Conservation (phyloP, 2,797 vertebrate species). For the Sciurus vulgaris region DNA sequence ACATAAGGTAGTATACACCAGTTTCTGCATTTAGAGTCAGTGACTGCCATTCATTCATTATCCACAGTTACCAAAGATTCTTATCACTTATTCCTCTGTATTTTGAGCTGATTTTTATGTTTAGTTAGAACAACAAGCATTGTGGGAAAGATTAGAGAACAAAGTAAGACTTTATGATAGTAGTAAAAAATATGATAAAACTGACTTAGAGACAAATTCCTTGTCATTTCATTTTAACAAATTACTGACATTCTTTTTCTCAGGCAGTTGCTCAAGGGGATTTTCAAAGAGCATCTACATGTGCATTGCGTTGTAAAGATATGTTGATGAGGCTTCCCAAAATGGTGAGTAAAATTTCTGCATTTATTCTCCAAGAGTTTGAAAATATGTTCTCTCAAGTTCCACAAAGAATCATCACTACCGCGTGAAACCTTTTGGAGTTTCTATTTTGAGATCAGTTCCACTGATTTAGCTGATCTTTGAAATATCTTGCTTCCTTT, state of each 20-base stretch:
- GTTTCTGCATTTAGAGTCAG: slow-evolving; percentile 45
- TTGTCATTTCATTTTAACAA: slow-evolving; percentile 62
- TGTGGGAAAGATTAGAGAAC: slow-evolving; percentile 48
- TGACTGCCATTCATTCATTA: neutral
- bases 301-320: slow-evolving; percentile 93
- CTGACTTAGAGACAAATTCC: slow-evolving; percentile 53
- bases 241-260: slow-evolving; percentile 76
- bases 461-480: neutral
- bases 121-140: neutral
- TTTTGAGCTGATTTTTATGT: slow-evolving; percentile 32
- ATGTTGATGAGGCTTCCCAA: slow-evolving; percentile 93
- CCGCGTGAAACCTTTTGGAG: neutral
- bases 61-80: neutral
- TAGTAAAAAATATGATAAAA: slow-evolving; percentile 45
- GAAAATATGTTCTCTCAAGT: slow-evolving; percentile 41
- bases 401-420: slow-evolving; percentile 57
- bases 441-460: slow-evolving; percentile 58
- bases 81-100: neutral
- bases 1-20: neutral
- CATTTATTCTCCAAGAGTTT: slow-evolving; percentile 60
- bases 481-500: slow-evolving; percentile 63
- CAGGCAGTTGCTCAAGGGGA: slow-evolving; percentile 93
- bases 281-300: slow-evolving; percentile 90
- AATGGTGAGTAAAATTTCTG: slow-evolving; percentile 89
- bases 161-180: slow-evolving; percentile 4